phyloP scores from a whole-genome alignment of 2,113 vertebrate genomes.

The Triplophysa siluroides region DNA sequence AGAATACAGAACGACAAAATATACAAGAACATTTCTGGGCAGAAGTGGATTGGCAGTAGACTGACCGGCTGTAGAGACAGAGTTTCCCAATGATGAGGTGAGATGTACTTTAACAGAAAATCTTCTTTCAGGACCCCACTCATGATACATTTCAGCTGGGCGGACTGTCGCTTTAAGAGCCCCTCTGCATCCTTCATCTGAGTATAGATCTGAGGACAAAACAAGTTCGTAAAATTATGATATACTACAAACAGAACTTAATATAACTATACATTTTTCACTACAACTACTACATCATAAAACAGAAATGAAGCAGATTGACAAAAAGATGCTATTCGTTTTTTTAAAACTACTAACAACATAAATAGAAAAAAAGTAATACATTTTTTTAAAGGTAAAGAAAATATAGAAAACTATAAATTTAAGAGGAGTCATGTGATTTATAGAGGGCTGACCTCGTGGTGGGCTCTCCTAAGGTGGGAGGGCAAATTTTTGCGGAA shows the following conservation, averaged over 20 bases:
- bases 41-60: not conserved
- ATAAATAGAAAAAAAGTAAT: too few relatives aligned
- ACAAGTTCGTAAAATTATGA: not conserved
- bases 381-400: not conserved
- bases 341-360: too few relatives aligned
- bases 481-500: slow-evolving; percentile 64
- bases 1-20: not conserved
- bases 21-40: too few relatives aligned
- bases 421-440: not conserved
- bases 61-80: slow-evolving; percentile 66
- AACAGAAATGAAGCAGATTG: too few relatives aligned
- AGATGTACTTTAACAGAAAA: slow-evolving; percentile 73
- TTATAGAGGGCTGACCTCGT: slow-evolving; percentile 66
- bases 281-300: too few relatives aligned
- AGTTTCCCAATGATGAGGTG: slow-evolving; percentile 74
- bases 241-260: not conserved
- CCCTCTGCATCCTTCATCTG: slow-evolving; percentile 71
- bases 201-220: slow-evolving; percentile 69
- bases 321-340: too few relatives aligned
- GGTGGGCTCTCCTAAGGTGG: slow-evolving; percentile 71
- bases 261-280: too few relatives aligned
- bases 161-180: slow-evolving; percentile 59
- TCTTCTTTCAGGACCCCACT: slow-evolving; percentile 75
- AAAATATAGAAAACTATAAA: not conserved
- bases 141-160: slow-evolving; percentile 73